Percentiles rank a stretch among this genome's conserved stretches.
These are phyloP conservation scores for Ommatoiulus sabulosus DNA, from an alignment of 2,888 invertebrate species.

Conservation along the genomic window DNA sequence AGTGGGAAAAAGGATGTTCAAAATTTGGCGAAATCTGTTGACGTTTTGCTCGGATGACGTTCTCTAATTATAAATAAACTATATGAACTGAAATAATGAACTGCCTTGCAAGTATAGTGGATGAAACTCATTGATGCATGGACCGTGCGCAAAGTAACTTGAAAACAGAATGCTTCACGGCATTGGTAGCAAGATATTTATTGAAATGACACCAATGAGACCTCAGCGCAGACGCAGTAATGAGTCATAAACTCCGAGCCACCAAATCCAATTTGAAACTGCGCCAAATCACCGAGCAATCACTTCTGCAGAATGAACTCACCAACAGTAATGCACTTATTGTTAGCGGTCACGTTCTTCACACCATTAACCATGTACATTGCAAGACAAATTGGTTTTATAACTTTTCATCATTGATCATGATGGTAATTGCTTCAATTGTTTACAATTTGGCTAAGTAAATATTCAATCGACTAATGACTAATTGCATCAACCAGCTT, in stretches of 20 bases:
- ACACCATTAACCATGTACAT: background rate
- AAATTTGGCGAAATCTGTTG: too few relatives aligned
- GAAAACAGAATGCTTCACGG: background rate
- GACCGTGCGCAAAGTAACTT: background rate
- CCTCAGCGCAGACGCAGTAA: background rate
- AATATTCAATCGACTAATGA: too few relatives aligned
- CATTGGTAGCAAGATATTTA: background rate
- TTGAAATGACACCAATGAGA: background rate
- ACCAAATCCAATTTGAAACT: background rate
- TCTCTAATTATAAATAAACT: too few relatives aligned
- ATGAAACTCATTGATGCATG: background rate
- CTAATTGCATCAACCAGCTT: too few relatives aligned
- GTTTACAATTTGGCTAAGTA: too few relatives aligned
- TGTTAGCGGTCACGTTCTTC: background rate
- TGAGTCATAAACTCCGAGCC: background rate
- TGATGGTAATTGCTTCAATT: too few relatives aligned
- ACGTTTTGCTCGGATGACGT: too few relatives aligned
- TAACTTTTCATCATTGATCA: too few relatives aligned
- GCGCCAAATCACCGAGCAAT: background rate
- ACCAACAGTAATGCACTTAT: background rate
- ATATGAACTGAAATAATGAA: too few relatives aligned
- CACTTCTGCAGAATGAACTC: background rate
- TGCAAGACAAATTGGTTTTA: background rate
- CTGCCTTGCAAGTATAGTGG: background rate
- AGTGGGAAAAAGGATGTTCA: too few relatives aligned